These are phyloP conservation scores for Notarius quadriscutis DNA, from an alignment of 2,113 vertebrate genomes.

Conservation along the genomic window DNA sequence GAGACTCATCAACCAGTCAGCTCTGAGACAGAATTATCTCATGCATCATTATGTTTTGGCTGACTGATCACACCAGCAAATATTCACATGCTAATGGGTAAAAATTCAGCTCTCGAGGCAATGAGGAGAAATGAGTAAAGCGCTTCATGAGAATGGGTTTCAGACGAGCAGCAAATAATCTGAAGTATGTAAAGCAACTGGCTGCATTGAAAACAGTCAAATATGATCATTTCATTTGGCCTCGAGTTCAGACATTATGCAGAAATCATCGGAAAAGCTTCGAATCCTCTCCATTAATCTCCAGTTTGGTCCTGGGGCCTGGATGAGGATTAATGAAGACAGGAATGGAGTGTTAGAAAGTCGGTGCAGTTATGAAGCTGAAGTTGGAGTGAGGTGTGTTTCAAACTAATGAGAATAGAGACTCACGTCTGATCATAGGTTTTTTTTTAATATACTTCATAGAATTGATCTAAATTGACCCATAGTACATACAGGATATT, in stretches of 20 bases:
- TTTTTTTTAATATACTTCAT: not conserved
- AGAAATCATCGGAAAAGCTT: not conserved
- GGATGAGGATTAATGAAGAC: not conserved
- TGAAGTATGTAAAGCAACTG: not conserved
- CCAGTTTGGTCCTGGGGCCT: not conserved
- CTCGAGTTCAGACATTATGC: not conserved
- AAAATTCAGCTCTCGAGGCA: not conserved
- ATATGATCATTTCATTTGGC: not conserved
- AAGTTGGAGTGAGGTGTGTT: not conserved
- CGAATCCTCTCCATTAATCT: constrained; percentile 21
- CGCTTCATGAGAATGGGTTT: not conserved
- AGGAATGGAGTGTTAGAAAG: not conserved
- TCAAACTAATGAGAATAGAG: not conserved
- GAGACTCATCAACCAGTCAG: constrained; percentile 16
- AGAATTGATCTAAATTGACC: not conserved
- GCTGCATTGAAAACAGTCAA: not conserved
- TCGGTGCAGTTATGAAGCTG: not conserved
- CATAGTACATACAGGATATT: not conserved
- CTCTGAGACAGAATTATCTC: constrained; percentile 16
- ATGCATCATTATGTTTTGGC: constrained; percentile 10
- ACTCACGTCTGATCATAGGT: not conserved
- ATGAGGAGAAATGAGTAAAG: not conserved
- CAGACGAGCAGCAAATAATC: not conserved
- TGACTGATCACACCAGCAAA: constrained; percentile 9
- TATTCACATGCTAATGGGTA: not conserved